Percentiles rank a stretch among this genome's conserved stretches.
These are phyloP conservation scores for Rhagium mordax DNA, from an alignment of 2,888 invertebrate species.

Conservation along the genomic window DNA sequence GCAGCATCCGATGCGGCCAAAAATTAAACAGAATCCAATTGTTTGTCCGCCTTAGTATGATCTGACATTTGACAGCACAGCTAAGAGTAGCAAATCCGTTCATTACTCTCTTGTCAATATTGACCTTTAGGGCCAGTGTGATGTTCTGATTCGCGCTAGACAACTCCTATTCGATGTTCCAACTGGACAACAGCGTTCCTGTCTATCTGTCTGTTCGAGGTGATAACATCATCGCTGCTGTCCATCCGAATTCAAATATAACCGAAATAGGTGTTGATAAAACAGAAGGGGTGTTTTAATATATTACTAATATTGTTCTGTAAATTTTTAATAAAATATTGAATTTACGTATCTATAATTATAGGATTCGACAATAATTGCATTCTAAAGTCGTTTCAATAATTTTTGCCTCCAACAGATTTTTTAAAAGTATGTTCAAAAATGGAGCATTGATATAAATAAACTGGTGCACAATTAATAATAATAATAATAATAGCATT, in stretches of 20 bases:
- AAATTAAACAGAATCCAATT: conserved; percentile 36
- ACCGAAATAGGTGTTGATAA: not conserved
- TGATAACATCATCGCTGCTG: not conserved
- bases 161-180: conserved; percentile 38
- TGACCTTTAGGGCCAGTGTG: conserved; percentile 51
- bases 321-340: no score
- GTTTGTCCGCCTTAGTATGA: conserved; percentile 44
- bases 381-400: no score
- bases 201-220: not conserved
- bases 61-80: conserved; percentile 55
- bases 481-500: no score
- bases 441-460: no score
- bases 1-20: not conserved
- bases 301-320: not conserved
- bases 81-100: conserved; percentile 51
- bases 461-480: no score
- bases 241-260: not conserved
- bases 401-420: no score
- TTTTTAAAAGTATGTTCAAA: no score
- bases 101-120: conserved; percentile 58
- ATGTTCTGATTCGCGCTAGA: conserved; percentile 36
- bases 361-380: no score
- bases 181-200: conserved; percentile 8
- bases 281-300: no score
- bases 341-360: no score